A percentile compares a stretch with the other conserved stretches of the same genome.
These are phyloP conservation scores for Stenotaenia linearis DNA, from an alignment of 2,888 invertebrate genomes.

Conservation along the genomic window DNA sequence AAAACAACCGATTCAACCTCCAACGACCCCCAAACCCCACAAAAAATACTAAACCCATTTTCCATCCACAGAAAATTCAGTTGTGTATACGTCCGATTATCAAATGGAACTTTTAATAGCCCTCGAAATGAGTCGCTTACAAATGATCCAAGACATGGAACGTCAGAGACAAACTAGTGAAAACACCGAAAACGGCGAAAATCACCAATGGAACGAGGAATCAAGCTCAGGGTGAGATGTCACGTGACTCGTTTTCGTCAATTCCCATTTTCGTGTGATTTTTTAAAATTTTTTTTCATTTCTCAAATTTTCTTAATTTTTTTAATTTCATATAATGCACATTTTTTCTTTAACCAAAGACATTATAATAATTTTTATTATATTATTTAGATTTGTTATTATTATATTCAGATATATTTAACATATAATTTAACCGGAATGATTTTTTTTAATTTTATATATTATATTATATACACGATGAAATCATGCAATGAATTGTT, in stretches of 20 bases:
- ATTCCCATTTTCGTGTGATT: background rate
- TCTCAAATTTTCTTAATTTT: background rate
- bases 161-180: background rate
- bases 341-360: background rate
- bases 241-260: background rate
- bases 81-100: slow-evolving; percentile 49
- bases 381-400: background rate
- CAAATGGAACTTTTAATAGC: slow-evolving; percentile 61
- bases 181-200: background rate
- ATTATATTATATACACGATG: background rate
- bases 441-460: background rate
- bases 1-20: too few species aligned
- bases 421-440: background rate
- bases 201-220: background rate
- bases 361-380: background rate
- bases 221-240: background rate
- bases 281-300: slow-evolving; percentile 6
- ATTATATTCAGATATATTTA: background rate
- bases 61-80: slow-evolving; percentile 6
- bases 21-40: too few species aligned
- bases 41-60: too few species aligned
- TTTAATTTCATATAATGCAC: background rate
- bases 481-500: background rate
- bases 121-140: slow-evolving; percentile 62
- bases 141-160: slow-evolving; percentile 58